These are phyloP conservation scores for Sternarchorhynchus goeldii DNA, from an alignment of 2,797 vertebrate genomes.

Conservation along the genomic window DNA sequence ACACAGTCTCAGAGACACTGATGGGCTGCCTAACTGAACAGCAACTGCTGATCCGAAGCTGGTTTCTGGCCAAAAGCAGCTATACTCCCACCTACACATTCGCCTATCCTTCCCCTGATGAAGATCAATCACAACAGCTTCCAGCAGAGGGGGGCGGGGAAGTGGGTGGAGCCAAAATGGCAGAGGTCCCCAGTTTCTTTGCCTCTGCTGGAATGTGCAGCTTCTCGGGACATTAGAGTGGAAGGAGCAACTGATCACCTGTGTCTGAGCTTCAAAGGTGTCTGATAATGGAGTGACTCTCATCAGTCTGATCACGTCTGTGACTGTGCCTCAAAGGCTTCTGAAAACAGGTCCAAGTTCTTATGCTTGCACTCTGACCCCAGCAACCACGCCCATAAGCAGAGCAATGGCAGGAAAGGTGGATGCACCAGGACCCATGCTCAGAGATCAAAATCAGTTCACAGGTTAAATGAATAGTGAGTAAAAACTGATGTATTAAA, in stretches of 20 bases:
- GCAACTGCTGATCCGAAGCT: constrained; percentile 29
- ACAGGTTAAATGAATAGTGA: too few species aligned
- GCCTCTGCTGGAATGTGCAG: constrained; percentile 14
- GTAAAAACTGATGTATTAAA: too few species aligned
- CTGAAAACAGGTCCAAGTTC: constrained; percentile 19
- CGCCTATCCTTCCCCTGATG: not conserved
- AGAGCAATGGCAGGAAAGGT: not conserved
- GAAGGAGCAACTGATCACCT: too few species aligned
- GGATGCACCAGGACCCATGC: too few species aligned
- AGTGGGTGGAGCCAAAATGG: constrained; percentile 11
- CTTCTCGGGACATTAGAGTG: not conserved
- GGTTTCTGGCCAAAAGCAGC: constrained; percentile 10
- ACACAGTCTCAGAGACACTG: not conserved
- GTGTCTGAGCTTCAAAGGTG: too few species aligned
- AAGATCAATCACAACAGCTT: not conserved
- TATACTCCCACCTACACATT: constrained; percentile 4
- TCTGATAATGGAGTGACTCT: too few species aligned
- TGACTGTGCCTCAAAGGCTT: not conserved
- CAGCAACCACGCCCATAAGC: not conserved
- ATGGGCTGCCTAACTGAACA: constrained; percentile 13
- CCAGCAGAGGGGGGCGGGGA: constrained; percentile 13
- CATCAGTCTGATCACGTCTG: constrained; percentile 18
- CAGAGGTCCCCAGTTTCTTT: constrained; percentile 35
- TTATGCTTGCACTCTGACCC: not conserved
- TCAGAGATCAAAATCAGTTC: too few species aligned